Conservation (phyloP, 2,797 vertebrate genomes). For the Gymnodraco acuticeps region DNA sequence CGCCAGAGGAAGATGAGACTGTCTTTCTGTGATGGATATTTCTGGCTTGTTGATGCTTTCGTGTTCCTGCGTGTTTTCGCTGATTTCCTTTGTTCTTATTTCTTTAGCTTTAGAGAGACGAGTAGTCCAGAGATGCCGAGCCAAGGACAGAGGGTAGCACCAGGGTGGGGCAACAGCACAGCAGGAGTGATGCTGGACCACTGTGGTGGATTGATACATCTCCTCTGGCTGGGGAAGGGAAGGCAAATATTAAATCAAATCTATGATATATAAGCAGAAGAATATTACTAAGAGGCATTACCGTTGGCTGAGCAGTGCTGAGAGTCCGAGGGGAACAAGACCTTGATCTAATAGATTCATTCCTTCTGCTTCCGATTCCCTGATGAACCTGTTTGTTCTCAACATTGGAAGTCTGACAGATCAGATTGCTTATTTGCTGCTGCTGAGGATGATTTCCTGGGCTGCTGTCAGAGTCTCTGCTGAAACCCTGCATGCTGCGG, state of each 20-base stretch:
- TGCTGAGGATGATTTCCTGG: constrained; percentile 24
- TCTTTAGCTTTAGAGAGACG: constrained; percentile 17
- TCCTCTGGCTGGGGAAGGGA: constrained; percentile 41
- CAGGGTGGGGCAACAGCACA: constrained; percentile 81
- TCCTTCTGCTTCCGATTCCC: constrained; percentile 49
- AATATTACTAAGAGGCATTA: constrained; percentile 33
- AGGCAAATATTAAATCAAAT: constrained; percentile 12
- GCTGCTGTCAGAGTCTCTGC: constrained; percentile 45
- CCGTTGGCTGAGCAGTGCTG: constrained; percentile 44
- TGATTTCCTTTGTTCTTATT: constrained; percentile 7
- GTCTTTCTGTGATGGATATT: constrained; percentile 20
- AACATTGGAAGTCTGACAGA: constrained; percentile 6
- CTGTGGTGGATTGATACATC: constrained; percentile 79
- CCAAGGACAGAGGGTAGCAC: constrained; percentile 89
- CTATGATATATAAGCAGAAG: constrained; percentile 2
- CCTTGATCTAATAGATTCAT: constrained; percentile 17
- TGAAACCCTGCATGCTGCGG: neutral
- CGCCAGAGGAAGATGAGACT: constrained; percentile 79
- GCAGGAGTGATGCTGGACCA: constrained; percentile 87
- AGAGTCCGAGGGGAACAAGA: constrained; percentile 41
- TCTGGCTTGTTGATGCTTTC: neutral
- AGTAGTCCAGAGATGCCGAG: constrained; percentile 66
- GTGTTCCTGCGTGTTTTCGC: neutral
- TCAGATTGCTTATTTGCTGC: constrained; percentile 40
- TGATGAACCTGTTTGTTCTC: constrained; percentile 20